Percentiles rank a stretch among this genome's conserved stretches.
phyloP scores from a whole-genome alignment of 2,888 invertebrate species.

The Ophion costatus region DNA sequence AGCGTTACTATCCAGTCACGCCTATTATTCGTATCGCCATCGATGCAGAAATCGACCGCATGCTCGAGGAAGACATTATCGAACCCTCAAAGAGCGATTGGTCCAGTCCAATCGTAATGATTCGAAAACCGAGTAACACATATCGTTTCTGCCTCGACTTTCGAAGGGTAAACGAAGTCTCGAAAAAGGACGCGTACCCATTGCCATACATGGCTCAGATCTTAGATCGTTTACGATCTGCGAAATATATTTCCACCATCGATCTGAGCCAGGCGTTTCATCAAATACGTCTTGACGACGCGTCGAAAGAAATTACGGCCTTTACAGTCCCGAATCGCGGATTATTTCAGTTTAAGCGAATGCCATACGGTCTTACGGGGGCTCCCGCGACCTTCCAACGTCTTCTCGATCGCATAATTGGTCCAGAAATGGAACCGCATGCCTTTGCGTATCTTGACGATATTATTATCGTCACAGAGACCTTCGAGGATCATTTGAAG shows the following conservation, averaged over 20 bases:
- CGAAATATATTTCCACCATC: slow-evolving; percentile 63
- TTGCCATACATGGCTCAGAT: slow-evolving; percentile 62
- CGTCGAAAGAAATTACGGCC: slow-evolving; percentile 50
- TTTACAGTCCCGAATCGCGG: slow-evolving; percentile 70
- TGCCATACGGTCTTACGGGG: slow-evolving; percentile 73
- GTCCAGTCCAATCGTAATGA: slow-evolving; percentile 51
- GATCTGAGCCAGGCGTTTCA: slow-evolving; percentile 71
- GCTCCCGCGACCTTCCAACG: slow-evolving; percentile 74
- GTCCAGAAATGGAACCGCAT: slow-evolving; percentile 53
- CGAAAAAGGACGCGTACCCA: not conserved
- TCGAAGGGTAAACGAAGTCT: too few species aligned
- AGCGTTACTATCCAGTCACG: slow-evolving; percentile 27
- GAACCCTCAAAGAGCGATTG: not conserved
- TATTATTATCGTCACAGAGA: not conserved
- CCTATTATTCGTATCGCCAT: slow-evolving; percentile 8
- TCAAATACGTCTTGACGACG: slow-evolving; percentile 69
- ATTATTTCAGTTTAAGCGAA: slow-evolving; percentile 72
- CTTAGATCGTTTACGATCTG: slow-evolving; percentile 72
- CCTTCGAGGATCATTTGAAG: slow-evolving; percentile 6
- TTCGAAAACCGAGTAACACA: slow-evolving; percentile 68
- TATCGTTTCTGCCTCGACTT: too few species aligned
- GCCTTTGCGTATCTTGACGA: not conserved
- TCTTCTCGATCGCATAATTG: slow-evolving; percentile 71
- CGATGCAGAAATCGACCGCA: slow-evolving; percentile 14
- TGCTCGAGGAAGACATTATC: not conserved